These are phyloP conservation scores for Myotis yumanensis DNA, from an alignment of 2,113 vertebrate genomes.

Conservation along the genomic window DNA sequence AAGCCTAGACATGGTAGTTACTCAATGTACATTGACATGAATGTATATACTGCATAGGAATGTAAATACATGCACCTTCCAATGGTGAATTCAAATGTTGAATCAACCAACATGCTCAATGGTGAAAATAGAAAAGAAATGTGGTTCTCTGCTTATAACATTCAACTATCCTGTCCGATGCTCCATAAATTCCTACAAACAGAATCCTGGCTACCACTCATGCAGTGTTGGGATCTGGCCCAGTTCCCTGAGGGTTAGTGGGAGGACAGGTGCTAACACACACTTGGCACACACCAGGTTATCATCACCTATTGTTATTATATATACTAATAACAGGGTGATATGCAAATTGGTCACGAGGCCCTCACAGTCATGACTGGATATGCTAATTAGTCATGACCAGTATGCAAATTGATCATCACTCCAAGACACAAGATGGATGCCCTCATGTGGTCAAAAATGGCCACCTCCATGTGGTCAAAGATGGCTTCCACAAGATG, in stretches of 20 bases:
- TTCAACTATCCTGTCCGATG: neutral
- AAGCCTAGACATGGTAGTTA: neutral
- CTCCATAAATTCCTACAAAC: neutral
- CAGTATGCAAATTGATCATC: too few species aligned
- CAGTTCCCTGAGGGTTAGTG: neutral
- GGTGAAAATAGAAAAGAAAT: neutral
- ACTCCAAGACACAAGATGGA: too few species aligned
- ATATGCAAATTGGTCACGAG: too few species aligned
- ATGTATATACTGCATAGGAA: neutral
- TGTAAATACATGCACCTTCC: neutral
- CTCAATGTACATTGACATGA: neutral
- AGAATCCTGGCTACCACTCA: neutral
- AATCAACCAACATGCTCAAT: neutral
- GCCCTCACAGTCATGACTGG: too few species aligned
- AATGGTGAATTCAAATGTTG: neutral
- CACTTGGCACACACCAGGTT: neutral
- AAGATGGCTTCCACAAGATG: too few species aligned
- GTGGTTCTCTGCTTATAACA: neutral
- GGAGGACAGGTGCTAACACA: neutral
- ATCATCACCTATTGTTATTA: neutral
- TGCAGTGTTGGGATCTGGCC: neutral
- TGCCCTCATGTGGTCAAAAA: too few species aligned
- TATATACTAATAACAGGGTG: too few species aligned
- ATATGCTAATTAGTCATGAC: too few species aligned
- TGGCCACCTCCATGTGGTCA: too few species aligned